Evolutionary conservation across 2,113 vertebrate species (phyloP), one percentile per base, ranked within the genome.

Genomic region (Ciconia boyciana): DNA sequence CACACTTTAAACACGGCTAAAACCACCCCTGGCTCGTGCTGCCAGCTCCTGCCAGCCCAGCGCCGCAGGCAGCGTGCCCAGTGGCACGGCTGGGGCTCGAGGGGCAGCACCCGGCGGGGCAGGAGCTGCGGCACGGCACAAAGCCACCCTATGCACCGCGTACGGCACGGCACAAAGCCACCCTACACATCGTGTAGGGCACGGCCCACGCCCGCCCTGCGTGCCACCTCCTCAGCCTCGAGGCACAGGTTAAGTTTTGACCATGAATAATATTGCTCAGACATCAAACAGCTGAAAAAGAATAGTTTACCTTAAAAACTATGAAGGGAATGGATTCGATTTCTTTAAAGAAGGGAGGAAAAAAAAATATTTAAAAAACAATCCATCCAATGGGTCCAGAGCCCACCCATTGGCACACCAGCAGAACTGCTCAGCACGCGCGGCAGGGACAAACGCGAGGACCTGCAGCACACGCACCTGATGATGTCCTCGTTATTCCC

Each of bases 401-500:
- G 70, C 21, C n/a, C 34, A 44, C 54, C 15, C 13, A 6, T 0
- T 1, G 3, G 55, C 44, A 78, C 49, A 25, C 3, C 36, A 51
- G 2, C 34, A 64, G 17, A 68, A 31, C 28, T 21, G 62, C 70
- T 39, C 34, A 26, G 78, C 79, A 31, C 0, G 3, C 1, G 1
- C 13, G 0, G 32, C 43, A 79, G 46, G 39, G 31, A 48, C 48
- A 19, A 11, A 28, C 2, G 0, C 0, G 2, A 79, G 41, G 60
- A 41, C 43, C 52, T 32, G 52, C 54, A 34, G 64, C 62, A 48
- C 75, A 25, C 20, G 13, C 2, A 1, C 4, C n/a, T 10, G 65
- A 31, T 8, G 1, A 9, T 1, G 10, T 11, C 49, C 48, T 62
- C 1, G 0, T 9, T 25, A n/a, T 10, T 25, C 60, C 28, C 48